Conservation (phyloP, 2,797 vertebrate species). For the Ciconia nigra region DNA sequence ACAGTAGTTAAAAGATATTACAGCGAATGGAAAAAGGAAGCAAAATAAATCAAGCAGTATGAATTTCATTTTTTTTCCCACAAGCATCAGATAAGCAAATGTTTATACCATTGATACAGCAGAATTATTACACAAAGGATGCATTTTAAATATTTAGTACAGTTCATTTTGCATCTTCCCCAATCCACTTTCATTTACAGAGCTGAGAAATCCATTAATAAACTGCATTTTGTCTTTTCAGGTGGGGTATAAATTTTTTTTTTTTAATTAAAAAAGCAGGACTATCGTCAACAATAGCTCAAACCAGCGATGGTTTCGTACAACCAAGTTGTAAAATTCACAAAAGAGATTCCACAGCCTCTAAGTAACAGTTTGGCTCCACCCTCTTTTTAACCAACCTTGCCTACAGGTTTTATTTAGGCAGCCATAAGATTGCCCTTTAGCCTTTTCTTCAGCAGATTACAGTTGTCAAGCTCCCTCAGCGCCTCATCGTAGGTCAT, state of each 20-base stretch:
- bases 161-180: neutral
- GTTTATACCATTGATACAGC: neutral
- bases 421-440: neutral
- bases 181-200: neutral
- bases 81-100: neutral
- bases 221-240: neutral
- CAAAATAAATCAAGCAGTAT: neutral
- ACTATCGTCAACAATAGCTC: neutral
- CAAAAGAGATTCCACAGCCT: neutral
- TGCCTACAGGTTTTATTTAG: neutral
- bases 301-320: neutral
- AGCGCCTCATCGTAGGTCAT: fast-evolving
- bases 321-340: neutral
- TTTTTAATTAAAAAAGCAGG: neutral
- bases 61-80: neutral
- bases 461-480: neutral
- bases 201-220: neutral
- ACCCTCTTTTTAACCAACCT: neutral
- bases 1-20: neutral
- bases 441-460: neutral
- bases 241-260: fast-evolving
- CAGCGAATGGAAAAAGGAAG: neutral
- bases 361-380: neutral
- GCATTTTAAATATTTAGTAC: neutral
- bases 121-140: neutral